Conservation (phyloP, 2,888 invertebrate genomes). For the Gastrophysa polygoni region DNA sequence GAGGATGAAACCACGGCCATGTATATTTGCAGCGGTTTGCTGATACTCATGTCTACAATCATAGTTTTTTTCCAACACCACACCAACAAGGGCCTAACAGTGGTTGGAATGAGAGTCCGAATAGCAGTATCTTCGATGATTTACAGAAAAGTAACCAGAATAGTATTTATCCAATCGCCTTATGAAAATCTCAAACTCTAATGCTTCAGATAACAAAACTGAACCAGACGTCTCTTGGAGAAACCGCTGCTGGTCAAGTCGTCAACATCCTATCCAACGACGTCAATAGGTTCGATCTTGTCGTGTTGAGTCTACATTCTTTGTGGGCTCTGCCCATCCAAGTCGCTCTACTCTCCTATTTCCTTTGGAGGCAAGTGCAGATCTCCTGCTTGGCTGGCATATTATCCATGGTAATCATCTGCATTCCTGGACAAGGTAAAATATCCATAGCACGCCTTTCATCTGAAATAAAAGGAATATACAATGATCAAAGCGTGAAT, state of each 20-base stretch:
- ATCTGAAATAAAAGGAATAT: no score
- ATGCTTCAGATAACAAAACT: slow-evolving; percentile 53
- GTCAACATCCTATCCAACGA: slow-evolving; percentile 40
- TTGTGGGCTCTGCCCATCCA: slow-evolving; percentile 75
- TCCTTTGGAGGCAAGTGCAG: slow-evolving; percentile 77
- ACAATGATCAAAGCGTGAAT: no score
- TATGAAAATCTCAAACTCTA: background rate
- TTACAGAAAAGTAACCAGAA: slow-evolving; percentile 73
- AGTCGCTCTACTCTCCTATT: slow-evolving; percentile 71
- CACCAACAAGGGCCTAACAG: slow-evolving; percentile 66
- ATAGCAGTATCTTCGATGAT: slow-evolving; percentile 78
- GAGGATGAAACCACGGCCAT: slow-evolving; percentile 61
- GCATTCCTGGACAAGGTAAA: slow-evolving; percentile 79
- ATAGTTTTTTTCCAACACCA: slow-evolving; percentile 67
- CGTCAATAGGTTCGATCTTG: slow-evolving; percentile 64
- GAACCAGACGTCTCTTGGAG: slow-evolving; percentile 57
- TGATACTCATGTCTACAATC: slow-evolving; percentile 60
- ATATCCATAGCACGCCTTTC: no score
- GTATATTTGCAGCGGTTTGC: slow-evolving; percentile 62
- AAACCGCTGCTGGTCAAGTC: slow-evolving; percentile 71
- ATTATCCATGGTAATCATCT: slow-evolving; percentile 77
- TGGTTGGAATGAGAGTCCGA: slow-evolving; percentile 76
- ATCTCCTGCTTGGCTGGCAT: slow-evolving; percentile 67
- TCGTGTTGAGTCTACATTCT: slow-evolving; percentile 77
- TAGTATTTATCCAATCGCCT: slow-evolving; percentile 16